Base-by-base conservation (phyloP, 2,888 invertebrate genomes). In the Cryptocephalus primarius region DNA sequence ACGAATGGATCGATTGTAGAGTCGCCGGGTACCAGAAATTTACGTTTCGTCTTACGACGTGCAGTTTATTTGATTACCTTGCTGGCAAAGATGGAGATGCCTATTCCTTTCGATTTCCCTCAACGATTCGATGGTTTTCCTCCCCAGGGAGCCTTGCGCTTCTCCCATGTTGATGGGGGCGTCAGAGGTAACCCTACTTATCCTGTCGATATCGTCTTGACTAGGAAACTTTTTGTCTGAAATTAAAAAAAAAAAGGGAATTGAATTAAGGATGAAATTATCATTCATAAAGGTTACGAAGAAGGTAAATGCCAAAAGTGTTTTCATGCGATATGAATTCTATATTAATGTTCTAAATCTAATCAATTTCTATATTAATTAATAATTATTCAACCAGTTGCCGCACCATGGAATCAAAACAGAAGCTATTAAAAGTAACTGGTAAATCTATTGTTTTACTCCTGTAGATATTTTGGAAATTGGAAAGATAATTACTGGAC, bases 91-190 rank as follows among this genome's bases (percentile, higher is more conserved):
- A 76, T 91, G 83, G 57, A 86, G 76, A 62, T 89, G 82, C 46
- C 92, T 74, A 68, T 90, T 91, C 59, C 88, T 79, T 68, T 93
- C 92, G 50, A 93, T 88, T 72, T 92, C 91, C 72, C 85, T 85
- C 48, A 93, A 75, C 56, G 91, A 91, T 58, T 89, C 89, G 55
- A 88, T 77, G 1, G 90, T 88, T 62, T 87, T 81, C 50, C 83
- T 80, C 12, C 87, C 85, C 39, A 85, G 69, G 3, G 83, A 80
- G 60, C 77, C 78, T 50, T 83, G 79, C 0, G 81, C 79, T 57
- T 81, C 80, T 45, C 79, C 80, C 4, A 82, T 77, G 47, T 84
- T 72, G 48, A 89, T 80, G 4, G 89, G 89, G 1, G 89, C 85
- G 64, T 85, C 83, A 11, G 80, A 81, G 1, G 89, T 89, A n/a